Evolutionary conservation across 2,888 invertebrate genomes (phyloP), one percentile per base, ranked within the genome.

Genomic region (Lasioglossum marginatum): DNA sequence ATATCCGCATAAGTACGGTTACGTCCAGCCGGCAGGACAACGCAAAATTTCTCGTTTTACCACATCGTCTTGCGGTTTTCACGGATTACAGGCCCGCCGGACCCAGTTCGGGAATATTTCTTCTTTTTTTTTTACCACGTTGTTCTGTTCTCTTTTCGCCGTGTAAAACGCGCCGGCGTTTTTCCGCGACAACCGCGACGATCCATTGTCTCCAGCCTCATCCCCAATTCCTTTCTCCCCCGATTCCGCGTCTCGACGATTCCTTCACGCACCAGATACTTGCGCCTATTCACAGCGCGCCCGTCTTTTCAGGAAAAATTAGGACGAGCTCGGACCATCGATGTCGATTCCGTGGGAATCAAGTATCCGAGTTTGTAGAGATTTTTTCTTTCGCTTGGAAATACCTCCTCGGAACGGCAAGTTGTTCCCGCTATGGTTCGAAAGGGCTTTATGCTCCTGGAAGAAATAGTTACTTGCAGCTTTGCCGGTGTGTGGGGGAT

Each of bases 1-100:
- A 88, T 86, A 85, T 88, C 90, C 86, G 82, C 88, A 89, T 92
- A 92, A 92, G 90, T 88, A 90, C 88, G 92, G 89, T 87, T 89
- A 85, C 88, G 84, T 90, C 81, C 87, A 83, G 75, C 52, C 85
- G 57, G 63, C 79, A 68, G 87, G 57, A 83, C 79, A 77, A 79
- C 83, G 79, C 57, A 82, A 77, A 85, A 82, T 87, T 87, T 88
- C 79, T 81, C 87, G 79, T 80, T 83, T 85, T 79, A 68, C 80
- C 84, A 74, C 79, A 66, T 74, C 78, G 81, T 87, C 83, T 87
- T 77, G 81, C 40, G 81, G 43, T 75, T 86, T 71, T 79, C 74
- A 81, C 78, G 73, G 84, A 89, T 87, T 88, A 90, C 82, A 37
- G 31, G 40, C n/a, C 70, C 45, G 48, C 68, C 37, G 40, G 31